Conservation (phyloP, 2,113 vertebrate genomes). For the Ploceus nigricollis region DNA sequence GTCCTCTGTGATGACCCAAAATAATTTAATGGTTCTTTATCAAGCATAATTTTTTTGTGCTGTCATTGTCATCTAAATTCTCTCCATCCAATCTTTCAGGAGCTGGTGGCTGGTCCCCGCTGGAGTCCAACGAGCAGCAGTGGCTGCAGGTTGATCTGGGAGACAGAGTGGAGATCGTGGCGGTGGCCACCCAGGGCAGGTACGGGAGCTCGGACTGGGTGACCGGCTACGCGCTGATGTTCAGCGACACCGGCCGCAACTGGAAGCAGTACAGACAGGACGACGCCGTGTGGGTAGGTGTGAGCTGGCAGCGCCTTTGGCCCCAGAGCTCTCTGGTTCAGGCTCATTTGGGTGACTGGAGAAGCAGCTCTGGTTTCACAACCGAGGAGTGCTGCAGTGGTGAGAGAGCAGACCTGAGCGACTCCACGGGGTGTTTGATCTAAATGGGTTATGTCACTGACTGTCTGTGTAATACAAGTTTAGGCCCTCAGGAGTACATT, state of each 20-base stretch:
- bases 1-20: background rate
- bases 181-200: slow-evolving; percentile 89
- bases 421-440: background rate
- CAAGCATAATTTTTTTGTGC: background rate
- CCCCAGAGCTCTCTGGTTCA: background rate
- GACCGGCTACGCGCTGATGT: slow-evolving; percentile 86
- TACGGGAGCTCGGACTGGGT: slow-evolving; percentile 94
- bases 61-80: background rate
- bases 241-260: slow-evolving; percentile 89
- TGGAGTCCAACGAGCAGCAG: slow-evolving; percentile 81
- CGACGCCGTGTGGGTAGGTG: slow-evolving; percentile 78
- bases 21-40: background rate
- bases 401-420: background rate
- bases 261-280: slow-evolving; percentile 92
- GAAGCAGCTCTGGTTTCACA: background rate
- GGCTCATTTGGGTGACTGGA: background rate
- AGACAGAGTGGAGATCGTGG: slow-evolving; percentile 89
- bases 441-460: background rate
- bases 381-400: background rate
- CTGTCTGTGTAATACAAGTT: background rate
- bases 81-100: slow-evolving; percentile 68
- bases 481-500: background rate
- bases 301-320: background rate
- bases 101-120: slow-evolving; percentile 92
- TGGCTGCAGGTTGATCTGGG: slow-evolving; percentile 97